Evolutionary conservation across 2,888 invertebrate species (phyloP).

Genomic region (Xestia xanthographa): DNA sequence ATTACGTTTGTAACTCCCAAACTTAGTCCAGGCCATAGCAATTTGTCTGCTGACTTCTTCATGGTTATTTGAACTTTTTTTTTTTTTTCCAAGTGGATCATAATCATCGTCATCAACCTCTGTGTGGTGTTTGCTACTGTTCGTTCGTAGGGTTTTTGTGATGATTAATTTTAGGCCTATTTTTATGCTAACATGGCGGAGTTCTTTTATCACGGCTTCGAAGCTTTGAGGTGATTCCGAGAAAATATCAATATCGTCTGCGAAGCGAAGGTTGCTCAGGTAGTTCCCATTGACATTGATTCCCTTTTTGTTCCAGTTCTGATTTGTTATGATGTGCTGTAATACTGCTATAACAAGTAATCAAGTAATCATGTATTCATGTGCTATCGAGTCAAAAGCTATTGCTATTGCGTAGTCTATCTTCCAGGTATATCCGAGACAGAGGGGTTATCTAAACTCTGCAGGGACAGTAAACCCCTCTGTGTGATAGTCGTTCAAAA

Average conservation of each 20-base stretch:
- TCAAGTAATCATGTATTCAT: background rate
- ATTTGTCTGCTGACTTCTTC: too few species aligned
- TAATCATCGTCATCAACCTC: too few species aligned
- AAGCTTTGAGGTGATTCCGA: too few species aligned
- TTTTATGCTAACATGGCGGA: too few species aligned
- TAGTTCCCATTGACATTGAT: background rate
- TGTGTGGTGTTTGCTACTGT: background rate
- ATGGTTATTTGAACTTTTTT: too few species aligned
- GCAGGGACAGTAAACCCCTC: background rate
- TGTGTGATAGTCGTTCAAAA: background rate
- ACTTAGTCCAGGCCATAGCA: too few species aligned
- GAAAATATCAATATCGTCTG: background rate
- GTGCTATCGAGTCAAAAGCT: background rate
- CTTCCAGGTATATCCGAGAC: background rate
- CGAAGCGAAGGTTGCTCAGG: background rate
- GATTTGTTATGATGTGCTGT: background rate
- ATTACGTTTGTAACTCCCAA: too few species aligned
- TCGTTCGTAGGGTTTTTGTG: background rate
- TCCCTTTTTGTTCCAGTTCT: background rate
- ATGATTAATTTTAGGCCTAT: too few species aligned
- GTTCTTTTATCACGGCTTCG: background rate
- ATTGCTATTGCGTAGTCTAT: background rate
- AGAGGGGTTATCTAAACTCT: background rate
- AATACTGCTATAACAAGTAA: background rate
- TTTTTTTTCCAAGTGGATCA: too few species aligned